A percentile compares a stretch with the other conserved stretches of the same genome.
phyloP scores from a whole-genome alignment of 2,113 vertebrate species.

The Dermatemys mawii region DNA sequence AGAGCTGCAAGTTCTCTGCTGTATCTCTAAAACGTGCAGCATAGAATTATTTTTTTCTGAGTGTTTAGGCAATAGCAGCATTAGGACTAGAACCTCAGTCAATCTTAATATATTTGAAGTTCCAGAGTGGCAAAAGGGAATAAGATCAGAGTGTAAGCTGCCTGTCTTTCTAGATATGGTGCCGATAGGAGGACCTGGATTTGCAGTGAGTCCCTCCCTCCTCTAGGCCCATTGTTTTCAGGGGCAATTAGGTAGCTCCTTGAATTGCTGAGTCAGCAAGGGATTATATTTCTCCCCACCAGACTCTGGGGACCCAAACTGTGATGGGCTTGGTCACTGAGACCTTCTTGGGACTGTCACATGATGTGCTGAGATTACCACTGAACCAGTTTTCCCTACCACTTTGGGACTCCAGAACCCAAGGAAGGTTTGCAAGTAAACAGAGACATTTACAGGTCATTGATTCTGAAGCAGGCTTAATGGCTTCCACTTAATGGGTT shows the following conservation, averaged over 20 bases:
- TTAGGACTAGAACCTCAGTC: neutral
- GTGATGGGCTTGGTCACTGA: too few species aligned
- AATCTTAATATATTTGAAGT: neutral
- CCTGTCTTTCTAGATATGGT: neutral
- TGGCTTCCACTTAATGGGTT: too few species aligned
- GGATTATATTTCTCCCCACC: neutral
- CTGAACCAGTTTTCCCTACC: too few species aligned
- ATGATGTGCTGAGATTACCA: too few species aligned
- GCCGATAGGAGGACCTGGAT: too few species aligned
- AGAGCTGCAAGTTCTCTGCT: neutral
- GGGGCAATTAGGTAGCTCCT: neutral
- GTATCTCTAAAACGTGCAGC: neutral
- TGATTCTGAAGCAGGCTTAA: too few species aligned
- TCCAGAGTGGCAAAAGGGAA: neutral
- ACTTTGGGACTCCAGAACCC: too few species aligned
- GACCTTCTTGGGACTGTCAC: too few species aligned
- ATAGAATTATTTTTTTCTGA: neutral
- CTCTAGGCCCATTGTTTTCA: neutral
- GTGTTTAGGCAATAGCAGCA: neutral
- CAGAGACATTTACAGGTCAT: too few species aligned
- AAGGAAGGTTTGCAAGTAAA: too few species aligned
- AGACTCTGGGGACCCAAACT: neutral
- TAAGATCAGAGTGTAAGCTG: neutral
- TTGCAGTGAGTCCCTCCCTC: neutral
- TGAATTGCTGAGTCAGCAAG: neutral